Evolutionary conservation across 1,140 invertebrate species (phyloP), one percentile per base, ranked within the genome.

Genomic region (Zaprionus kolodkinae): DNA sequence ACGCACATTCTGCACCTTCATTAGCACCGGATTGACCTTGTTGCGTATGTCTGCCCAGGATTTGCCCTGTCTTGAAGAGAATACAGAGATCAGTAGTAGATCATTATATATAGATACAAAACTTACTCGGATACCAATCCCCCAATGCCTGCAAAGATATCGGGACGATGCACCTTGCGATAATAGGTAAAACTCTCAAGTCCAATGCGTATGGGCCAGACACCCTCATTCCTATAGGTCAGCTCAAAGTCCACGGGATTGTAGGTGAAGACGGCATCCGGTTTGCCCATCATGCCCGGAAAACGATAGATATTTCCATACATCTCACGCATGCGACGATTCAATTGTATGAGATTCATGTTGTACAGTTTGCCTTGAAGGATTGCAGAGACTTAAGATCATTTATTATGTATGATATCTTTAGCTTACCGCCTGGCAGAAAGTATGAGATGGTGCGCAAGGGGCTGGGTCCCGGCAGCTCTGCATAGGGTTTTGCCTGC

Each of bases 191-290:
- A 86, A 30, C 74, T 91, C 36, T 91, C 79, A 5, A 92, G 61
- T 1, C 86, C 86, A 5, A 78, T 69, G 9, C 91, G 81, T 40
- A 81, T 78, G 13, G 92, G 92, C 92, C 92, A 93, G 25, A 86
- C 7, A 15, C 92, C 92, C 15, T 92, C 91, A 45, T 87, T 81
- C 35, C 91, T 79, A 35, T 90, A 91, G 38, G 89, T 84, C 21
- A 65, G 7, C 40, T 84, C 91, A 60, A 92, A 79, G 59, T 92
- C 92, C 0, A 75, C 36, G 0, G 85, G 80, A 40, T 91, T 90
- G 17, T 90, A 90, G 1, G 79, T 92, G 36, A 91, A 91, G 17
- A 89, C 82, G 3, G 76, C 63, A 63, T 87, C 93, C 0, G 59
- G 13, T 40, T 78, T 89, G n/a, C 91, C 88, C 70, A 92, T 76